A percentile compares a stretch with the other conserved stretches of the same genome.
Conservation (phyloP, 2,797 vertebrate genomes). For the Melanotaenia parkinsoni region DNA sequence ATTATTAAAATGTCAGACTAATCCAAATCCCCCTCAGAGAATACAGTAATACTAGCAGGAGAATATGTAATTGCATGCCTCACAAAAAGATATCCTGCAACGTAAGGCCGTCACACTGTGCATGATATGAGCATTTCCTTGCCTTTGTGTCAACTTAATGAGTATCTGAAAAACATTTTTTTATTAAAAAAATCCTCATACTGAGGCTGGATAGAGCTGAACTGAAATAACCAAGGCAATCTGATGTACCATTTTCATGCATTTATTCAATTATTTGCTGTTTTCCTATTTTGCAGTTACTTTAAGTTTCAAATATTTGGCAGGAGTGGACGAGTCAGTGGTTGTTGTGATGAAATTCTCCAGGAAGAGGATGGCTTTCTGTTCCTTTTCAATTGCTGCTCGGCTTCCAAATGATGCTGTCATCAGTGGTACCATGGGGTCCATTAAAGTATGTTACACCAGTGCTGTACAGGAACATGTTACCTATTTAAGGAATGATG, state of each 20-base stretch:
- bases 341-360: slow-evolving; percentile 83
- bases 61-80: slow-evolving; percentile 36
- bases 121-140: slow-evolving; percentile 19
- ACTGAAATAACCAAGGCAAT: not conserved
- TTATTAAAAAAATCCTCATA: not conserved
- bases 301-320: slow-evolving; percentile 4
- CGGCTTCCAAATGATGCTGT: slow-evolving; percentile 73
- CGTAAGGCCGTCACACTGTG: slow-evolving; percentile 16
- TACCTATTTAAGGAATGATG: slow-evolving; percentile 52
- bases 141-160: not conserved
- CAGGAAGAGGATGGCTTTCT: slow-evolving; percentile 76
- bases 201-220: not conserved
- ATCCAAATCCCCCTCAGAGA: slow-evolving; percentile 60
- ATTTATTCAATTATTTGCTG: not conserved
- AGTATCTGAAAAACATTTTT: not conserved
- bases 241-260: not conserved
- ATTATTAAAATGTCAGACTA: slow-evolving; percentile 57
- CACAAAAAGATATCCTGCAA: slow-evolving; percentile 31
- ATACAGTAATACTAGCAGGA: slow-evolving; percentile 47
- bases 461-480: slow-evolving; percentile 20
- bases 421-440: slow-evolving; percentile 80
- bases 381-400: slow-evolving; percentile 74
- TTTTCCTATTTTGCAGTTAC: not conserved
- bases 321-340: slow-evolving; percentile 82
- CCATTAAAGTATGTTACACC: slow-evolving; percentile 73